Conservation (phyloP, 2,113 vertebrate species). For the Mola mola region DNA sequence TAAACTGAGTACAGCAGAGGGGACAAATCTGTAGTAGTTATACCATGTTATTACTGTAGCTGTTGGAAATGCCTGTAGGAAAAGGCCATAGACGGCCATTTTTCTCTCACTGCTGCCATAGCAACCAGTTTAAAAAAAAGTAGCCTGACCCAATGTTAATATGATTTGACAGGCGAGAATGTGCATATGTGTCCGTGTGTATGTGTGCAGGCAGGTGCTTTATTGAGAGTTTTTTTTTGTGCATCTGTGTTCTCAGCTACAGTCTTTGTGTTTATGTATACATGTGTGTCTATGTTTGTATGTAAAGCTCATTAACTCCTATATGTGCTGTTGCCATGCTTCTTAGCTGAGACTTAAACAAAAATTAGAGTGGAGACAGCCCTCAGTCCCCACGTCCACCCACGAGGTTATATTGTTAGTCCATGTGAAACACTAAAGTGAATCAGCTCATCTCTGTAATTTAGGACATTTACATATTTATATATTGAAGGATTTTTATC, state of each 20-base stretch:
- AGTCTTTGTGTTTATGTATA: conserved; percentile 14
- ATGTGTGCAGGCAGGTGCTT: conserved; percentile 24
- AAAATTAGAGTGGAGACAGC: conserved; percentile 30
- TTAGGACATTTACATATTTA: conserved; percentile 8
- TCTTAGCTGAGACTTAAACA: conserved; percentile 54
- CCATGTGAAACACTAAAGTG: conserved; percentile 8
- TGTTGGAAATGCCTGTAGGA: conserved; percentile 44
- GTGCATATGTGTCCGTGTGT: conserved; percentile 24
- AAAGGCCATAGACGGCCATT: conserved; percentile 56
- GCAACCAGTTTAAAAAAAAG: conserved; percentile 70
- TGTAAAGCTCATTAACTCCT: conserved; percentile 67
- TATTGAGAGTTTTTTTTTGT: conserved; percentile 26
- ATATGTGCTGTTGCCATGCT: conserved; percentile 52
- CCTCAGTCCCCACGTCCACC: background rate
- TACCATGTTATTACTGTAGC: conserved; percentile 40
- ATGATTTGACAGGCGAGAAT: conserved; percentile 72
- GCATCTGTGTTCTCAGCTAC: conserved; percentile 7
- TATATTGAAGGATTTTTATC: background rate
- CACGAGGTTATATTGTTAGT: conserved; percentile 11
- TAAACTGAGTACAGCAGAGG: conserved; percentile 21
- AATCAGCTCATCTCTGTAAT: conserved; percentile 10
- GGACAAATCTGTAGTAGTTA: conserved; percentile 30
- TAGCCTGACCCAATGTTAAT: conserved; percentile 74
- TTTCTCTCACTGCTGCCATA: conserved; percentile 71
- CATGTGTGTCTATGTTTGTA: conserved; percentile 30